Evolutionary conservation across 2,797 vertebrate species (phyloP).

Genomic region (Prunella strophiata): DNA sequence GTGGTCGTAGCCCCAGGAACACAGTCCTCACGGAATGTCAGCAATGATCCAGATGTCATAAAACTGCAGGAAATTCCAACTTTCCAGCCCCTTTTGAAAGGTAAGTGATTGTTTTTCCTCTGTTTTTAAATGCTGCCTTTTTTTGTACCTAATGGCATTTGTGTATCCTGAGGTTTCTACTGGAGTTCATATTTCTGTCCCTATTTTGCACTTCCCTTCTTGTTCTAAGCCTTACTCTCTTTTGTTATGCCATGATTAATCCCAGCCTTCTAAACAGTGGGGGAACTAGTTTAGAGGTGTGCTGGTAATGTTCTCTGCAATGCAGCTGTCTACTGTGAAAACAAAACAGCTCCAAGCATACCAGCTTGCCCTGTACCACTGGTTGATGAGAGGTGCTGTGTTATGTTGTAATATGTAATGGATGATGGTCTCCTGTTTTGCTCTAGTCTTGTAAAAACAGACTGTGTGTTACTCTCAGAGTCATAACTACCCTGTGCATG

Average conservation of each 20-base stretch:
- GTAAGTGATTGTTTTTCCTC: constrained; percentile 64
- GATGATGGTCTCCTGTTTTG: not conserved
- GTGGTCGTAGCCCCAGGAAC: constrained; percentile 94
- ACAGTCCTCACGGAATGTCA: constrained; percentile 89
- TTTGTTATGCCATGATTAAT: not conserved
- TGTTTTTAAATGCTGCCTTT: not conserved
- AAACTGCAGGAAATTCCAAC: constrained; percentile 98
- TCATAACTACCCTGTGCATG: not conserved
- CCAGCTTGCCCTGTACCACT: not conserved
- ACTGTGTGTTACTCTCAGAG: not conserved
- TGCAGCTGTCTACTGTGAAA: not conserved
- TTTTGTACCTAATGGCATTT: not conserved
- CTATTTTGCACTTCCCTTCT: not conserved
- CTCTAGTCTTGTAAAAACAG: not conserved
- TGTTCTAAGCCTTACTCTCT: not conserved
- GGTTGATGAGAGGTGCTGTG: not conserved
- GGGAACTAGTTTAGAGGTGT: not conserved
- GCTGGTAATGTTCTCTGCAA: not conserved
- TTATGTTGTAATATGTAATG: not conserved
- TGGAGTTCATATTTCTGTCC: not conserved
- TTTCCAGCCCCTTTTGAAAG: constrained; percentile 96
- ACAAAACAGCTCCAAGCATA: not conserved
- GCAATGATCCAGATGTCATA: constrained; percentile 97
- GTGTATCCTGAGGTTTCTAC: not conserved
- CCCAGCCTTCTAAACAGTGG: not conserved